Base-by-base conservation (phyloP, 2,888 invertebrate species). In the Drosophila gaucha region DNA sequence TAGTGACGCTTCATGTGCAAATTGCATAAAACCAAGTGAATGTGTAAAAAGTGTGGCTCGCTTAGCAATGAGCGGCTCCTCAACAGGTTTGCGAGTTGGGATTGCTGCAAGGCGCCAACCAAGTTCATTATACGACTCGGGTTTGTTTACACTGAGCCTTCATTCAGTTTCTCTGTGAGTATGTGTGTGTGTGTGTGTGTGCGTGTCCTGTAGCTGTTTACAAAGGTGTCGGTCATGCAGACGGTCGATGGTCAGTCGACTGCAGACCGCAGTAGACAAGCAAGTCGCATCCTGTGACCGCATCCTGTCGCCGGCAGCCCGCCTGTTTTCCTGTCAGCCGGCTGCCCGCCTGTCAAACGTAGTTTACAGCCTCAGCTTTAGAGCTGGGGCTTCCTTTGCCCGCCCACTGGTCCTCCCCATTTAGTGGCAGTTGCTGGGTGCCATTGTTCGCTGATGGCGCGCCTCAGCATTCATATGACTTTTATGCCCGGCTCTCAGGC, bases 301-400 rank as follows among this genome's bases (percentile, higher is more conserved):
- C 85, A 87, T 85, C 84, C 84, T 85, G 83, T 87, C 68, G 76
- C 82, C 78, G 71, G 67, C 82, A 79, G 63, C 35, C 59, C 50
- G 62, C 31, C 62, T 60, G 62, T 54, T 65, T 58, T 60, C 67
- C 60, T 30, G 51, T 31, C 39, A 30, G 38, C 47, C 30, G 18
- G 9, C 50, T 41, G 33, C 35, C 46, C 16, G 6, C 39, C 58
- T 60, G 59, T 60, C 60, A 59, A 66, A 57, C 67, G 68, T 66
- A 58, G 71, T 79, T 67, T 69, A 58, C 55, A 58, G 69, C 58
- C 66, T 67, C 49, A 33, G 31, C 64, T 77, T 59, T 67, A 47
- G 54, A 67, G 55, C 52, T 26, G 30, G 39, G 31, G 6, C 14
- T 20, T 24, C 6, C 9, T 14, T 50, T 50, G 36, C 22, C 6